A percentile compares a stretch with the other conserved stretches of the same genome.
phyloP scores from a whole-genome alignment of 2,797 vertebrate species.

The Amphiprion clarkii region DNA sequence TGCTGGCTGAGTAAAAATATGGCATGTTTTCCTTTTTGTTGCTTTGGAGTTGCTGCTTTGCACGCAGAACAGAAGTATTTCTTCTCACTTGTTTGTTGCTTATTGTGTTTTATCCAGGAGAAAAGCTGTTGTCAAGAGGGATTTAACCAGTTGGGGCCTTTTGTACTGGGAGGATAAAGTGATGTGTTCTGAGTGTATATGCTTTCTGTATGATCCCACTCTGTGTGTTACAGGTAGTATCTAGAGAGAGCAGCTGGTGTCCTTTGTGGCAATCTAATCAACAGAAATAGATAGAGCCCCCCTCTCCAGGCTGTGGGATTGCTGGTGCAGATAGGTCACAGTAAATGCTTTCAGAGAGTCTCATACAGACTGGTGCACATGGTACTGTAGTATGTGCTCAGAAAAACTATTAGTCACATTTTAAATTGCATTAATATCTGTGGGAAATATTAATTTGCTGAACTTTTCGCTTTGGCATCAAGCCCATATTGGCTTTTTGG shows the following conservation, averaged over 20 bases:
- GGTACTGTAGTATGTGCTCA: neutral
- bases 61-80: constrained; percentile 24
- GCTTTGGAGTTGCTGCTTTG: constrained; percentile 3
- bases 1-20: constrained; percentile 5
- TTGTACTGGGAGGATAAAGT: constrained; percentile 51
- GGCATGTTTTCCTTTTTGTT: constrained; percentile 6
- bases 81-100: constrained; percentile 22
- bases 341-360: constrained; percentile 26
- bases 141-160: constrained; percentile 31
- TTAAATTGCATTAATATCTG: neutral
- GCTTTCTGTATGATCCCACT: constrained; percentile 7
- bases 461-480: neutral
- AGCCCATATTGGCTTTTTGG: neutral
- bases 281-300: constrained; percentile 63
- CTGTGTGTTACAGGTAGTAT: constrained; percentile 48
- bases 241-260: constrained; percentile 73
- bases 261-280: constrained; percentile 71
- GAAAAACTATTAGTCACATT: constrained; percentile 10
- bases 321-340: constrained; percentile 45
- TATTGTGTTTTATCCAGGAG: constrained; percentile 37
- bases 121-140: constrained; percentile 32
- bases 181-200: constrained; percentile 25
- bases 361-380: neutral
- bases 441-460: neutral
- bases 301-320: constrained; percentile 12